A percentile compares a stretch with the other conserved stretches of the same genome.
These are phyloP conservation scores for Aphaenogaster rudis DNA, from an alignment of 1,140 invertebrate species.

Conservation along the genomic window DNA sequence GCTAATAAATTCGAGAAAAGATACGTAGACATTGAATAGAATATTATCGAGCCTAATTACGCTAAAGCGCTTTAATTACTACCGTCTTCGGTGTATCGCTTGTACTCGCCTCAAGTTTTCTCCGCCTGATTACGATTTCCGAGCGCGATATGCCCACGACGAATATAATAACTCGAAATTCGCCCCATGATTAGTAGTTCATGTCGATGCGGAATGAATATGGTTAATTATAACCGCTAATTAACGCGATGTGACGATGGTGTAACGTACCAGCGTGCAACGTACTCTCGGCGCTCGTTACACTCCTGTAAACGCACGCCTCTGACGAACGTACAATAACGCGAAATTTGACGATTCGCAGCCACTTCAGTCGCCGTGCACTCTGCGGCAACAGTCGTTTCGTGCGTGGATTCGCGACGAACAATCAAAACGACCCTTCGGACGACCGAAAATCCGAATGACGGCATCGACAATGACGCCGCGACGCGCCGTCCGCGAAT, in stretches of 20 bases:
- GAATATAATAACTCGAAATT: conserved; percentile 18
- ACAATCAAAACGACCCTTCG: not conserved
- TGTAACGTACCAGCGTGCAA: not conserved
- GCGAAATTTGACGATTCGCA: not conserved
- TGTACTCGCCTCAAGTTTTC: not conserved
- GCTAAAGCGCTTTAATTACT: not conserved
- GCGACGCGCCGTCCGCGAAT: not conserved
- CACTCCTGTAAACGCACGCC: not conserved
- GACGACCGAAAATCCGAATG: not conserved
- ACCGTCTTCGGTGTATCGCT: not conserved
- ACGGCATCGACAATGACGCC: conserved; percentile 19
- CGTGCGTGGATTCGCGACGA: not conserved
- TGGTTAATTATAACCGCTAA: conserved; percentile 24
- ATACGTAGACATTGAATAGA: not conserved
- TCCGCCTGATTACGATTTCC: not conserved
- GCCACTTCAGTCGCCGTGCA: not conserved
- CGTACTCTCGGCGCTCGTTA: not conserved
- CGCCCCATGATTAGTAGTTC: not conserved
- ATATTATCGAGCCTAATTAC: not conserved
- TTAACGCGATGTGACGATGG: not conserved
- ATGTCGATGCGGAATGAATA: not conserved
- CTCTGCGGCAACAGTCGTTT: not conserved
- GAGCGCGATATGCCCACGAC: not conserved
- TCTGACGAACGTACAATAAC: conserved; percentile 21
- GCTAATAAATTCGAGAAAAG: not conserved